Conservation (phyloP, 2,113 vertebrate genomes). For the Corythornis cristatus region DNA sequence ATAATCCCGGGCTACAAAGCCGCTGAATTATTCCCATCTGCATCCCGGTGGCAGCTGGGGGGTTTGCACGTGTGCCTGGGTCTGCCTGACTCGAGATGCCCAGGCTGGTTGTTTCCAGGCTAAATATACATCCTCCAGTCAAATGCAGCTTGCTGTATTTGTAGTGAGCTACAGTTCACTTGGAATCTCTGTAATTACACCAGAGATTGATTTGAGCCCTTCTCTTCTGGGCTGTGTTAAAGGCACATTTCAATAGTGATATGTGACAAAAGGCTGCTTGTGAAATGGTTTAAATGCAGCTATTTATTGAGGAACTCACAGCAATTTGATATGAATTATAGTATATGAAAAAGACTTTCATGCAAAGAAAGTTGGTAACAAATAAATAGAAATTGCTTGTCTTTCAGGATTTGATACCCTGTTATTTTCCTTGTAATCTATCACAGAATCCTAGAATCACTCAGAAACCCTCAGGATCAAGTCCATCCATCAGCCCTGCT, state of each 20-base stretch:
- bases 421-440: background rate
- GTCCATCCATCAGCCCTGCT: no score
- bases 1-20: constrained; percentile 50
- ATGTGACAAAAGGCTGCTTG: background rate
- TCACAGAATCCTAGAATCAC: background rate
- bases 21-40: constrained; percentile 43
- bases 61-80: background rate
- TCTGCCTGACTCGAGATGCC: background rate
- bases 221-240: background rate
- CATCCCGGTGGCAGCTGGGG: constrained; percentile 19
- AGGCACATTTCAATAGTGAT: background rate
- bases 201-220: background rate
- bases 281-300: background rate
- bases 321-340: background rate
- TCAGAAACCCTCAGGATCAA: no score
- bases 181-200: constrained; percentile 8
- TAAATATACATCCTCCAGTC: constrained; percentile 15
- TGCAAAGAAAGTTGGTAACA: background rate
- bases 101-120: constrained; percentile 15
- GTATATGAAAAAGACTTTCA: background rate
- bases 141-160: background rate
- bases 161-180: background rate
- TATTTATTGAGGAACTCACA: background rate
- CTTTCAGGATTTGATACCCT: background rate
- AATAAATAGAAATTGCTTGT: background rate